phyloP scores from a whole-genome alignment of 2,888 invertebrate genomes.

The Nephrotoma appendiculata region DNA sequence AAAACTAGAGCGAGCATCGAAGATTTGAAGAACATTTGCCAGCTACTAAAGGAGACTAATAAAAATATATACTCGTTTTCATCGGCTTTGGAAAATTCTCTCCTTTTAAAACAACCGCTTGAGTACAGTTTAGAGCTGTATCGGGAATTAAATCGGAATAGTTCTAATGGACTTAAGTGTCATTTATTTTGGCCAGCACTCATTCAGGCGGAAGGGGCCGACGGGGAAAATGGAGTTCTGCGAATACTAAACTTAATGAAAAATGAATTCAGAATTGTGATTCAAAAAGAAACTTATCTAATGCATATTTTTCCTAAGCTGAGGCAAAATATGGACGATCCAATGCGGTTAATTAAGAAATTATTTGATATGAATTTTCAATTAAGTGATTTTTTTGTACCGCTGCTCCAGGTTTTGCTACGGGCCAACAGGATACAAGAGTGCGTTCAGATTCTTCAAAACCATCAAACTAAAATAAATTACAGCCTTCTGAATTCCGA shows the following conservation, averaged over 20 bases:
- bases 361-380: constrained; percentile 22
- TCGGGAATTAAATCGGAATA: constrained; percentile 15
- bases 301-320: constrained; percentile 39
- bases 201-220: constrained; percentile 32
- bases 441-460: not conserved
- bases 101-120: constrained; percentile 13
- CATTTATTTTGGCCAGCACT: constrained; percentile 56
- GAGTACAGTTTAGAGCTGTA: constrained; percentile 17
- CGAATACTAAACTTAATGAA: constrained; percentile 39
- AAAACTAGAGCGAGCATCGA: constrained; percentile 33
- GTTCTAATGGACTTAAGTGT: constrained; percentile 25
- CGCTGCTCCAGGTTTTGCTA: constrained; percentile 21
- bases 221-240: constrained; percentile 39
- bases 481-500: not conserved
- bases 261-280: constrained; percentile 33
- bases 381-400: constrained; percentile 19
- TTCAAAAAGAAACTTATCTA: constrained; percentile 42
- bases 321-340: constrained; percentile 20
- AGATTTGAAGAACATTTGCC: constrained; percentile 24
- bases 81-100: constrained; percentile 16
- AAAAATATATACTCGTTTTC: constrained; percentile 38
- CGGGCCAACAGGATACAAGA: not conserved
- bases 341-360: constrained; percentile 19
- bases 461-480: not conserved
- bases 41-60: constrained; percentile 18